These are phyloP conservation scores for Platorchestia sp. DNA, from an alignment of 1,140 invertebrate genomes.

Conservation along the genomic window DNA sequence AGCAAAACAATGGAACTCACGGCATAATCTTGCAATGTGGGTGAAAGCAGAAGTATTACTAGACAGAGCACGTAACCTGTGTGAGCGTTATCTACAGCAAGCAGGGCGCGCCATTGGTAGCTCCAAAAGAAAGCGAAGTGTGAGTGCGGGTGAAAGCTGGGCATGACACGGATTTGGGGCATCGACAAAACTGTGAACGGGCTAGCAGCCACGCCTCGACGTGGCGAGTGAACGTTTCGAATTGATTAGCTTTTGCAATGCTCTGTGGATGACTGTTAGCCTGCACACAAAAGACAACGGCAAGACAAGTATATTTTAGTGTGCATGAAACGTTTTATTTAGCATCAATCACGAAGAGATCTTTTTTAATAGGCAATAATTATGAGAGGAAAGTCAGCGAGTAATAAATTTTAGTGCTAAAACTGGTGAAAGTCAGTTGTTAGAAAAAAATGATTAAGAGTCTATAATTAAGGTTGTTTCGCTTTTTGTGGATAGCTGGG, in stretches of 20 bases:
- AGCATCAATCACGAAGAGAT: not conserved
- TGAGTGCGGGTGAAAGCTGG: not conserved
- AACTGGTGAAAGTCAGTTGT: not conserved
- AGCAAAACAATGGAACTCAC: not conserved
- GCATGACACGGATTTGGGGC: not conserved
- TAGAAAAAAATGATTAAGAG: not conserved
- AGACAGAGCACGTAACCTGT: not conserved
- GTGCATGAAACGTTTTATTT: not conserved
- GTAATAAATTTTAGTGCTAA: not conserved
- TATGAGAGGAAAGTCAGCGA: not conserved
- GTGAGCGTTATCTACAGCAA: not conserved
- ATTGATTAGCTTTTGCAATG: not conserved
- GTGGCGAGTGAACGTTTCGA: not conserved
- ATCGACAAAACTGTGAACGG: not conserved
- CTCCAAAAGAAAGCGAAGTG: not conserved
- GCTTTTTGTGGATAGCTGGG: not conserved
- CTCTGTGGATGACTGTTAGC: not conserved
- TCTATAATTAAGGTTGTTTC: not conserved
- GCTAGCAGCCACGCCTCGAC: not conserved
- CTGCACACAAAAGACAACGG: not conserved
- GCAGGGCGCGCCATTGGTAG: not conserved
- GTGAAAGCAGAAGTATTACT: not conserved
- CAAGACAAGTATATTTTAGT: not conserved
- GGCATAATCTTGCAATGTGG: not conserved
- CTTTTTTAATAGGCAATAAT: not conserved